phyloP scores from a whole-genome alignment of 1,140 invertebrate genomes.

The Eubasilissa regina region DNA sequence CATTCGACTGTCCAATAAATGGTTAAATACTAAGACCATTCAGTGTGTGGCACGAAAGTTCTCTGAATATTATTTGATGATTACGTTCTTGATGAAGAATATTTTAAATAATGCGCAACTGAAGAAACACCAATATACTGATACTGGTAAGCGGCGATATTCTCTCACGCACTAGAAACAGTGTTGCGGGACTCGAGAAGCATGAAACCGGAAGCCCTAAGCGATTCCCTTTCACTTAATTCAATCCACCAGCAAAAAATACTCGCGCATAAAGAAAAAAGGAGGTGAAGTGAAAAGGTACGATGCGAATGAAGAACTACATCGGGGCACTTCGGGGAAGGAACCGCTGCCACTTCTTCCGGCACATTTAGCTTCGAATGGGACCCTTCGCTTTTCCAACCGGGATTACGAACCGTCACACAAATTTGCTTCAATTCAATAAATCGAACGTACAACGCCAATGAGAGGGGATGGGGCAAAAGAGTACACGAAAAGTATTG shows the following conservation, averaged over 20 bases:
- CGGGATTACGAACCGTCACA: conserved; percentile 7
- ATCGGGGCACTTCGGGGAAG: conserved; percentile 37
- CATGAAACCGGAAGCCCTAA: neutral
- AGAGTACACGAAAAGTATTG: too few relatives aligned
- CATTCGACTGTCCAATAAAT: too few relatives aligned
- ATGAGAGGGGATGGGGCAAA: too few relatives aligned
- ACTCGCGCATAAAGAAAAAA: conserved; percentile 30
- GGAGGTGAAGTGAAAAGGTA: conserved; percentile 21
- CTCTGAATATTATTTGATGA: too few relatives aligned
- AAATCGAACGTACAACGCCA: neutral
- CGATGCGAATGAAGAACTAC: conserved; percentile 48
- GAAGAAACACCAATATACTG: too few relatives aligned
- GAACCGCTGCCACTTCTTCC: conserved; percentile 50
- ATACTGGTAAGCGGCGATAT: too few relatives aligned
- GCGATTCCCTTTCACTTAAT: conserved; percentile 45
- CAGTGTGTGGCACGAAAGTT: too few relatives aligned
- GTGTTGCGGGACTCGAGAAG: conserved; percentile 1
- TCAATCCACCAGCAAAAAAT: conserved; percentile 33
- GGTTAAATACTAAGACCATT: too few relatives aligned
- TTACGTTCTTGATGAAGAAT: too few relatives aligned
- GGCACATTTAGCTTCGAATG: conserved; percentile 52
- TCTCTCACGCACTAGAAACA: too few relatives aligned
- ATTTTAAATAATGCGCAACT: too few relatives aligned
- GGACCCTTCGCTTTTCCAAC: conserved; percentile 15
- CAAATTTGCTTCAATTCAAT: conserved; percentile 20